Percentiles rank a stretch among this genome's conserved stretches.
Evolutionary conservation across 1,140 invertebrate genomes (phyloP).

Genomic region (Zeugodacus cucurbitae): DNA sequence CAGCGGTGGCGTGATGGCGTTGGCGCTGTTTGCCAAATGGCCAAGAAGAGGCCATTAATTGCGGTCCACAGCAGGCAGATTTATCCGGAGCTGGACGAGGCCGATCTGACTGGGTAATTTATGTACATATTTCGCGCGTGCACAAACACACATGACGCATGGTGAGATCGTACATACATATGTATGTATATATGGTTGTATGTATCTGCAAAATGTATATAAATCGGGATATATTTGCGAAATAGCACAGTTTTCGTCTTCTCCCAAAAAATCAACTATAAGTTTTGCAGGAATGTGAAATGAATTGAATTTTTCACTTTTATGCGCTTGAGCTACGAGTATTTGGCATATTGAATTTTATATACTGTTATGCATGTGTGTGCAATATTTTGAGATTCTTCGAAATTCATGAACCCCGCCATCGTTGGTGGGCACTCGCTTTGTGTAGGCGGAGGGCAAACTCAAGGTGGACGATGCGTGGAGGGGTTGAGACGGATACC

Average conservation of each 20-base stretch:
- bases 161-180: neutral
- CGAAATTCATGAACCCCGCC: constrained; percentile 10
- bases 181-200: neutral
- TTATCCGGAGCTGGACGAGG: constrained; percentile 3
- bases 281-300: constrained; percentile 9
- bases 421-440: neutral
- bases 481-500: neutral
- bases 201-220: too few species aligned
- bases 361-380: neutral
- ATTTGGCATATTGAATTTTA: constrained; percentile 26
- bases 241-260: neutral
- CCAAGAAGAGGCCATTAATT: constrained; percentile 46
- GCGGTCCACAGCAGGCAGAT: constrained; percentile 3
- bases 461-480: neutral
- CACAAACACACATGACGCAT: neutral
- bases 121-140: neutral
- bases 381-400: constrained; percentile 14
- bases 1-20: neutral
- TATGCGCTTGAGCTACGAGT: neutral
- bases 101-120: constrained; percentile 35
- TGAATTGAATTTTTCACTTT: neutral
- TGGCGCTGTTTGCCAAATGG: neutral
- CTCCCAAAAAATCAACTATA: neutral
- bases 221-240: neutral
- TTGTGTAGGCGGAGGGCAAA: neutral